These are phyloP conservation scores for Anolis apletophallus DNA, from an alignment of 2,797 vertebrate species.

Conservation along the genomic window DNA sequence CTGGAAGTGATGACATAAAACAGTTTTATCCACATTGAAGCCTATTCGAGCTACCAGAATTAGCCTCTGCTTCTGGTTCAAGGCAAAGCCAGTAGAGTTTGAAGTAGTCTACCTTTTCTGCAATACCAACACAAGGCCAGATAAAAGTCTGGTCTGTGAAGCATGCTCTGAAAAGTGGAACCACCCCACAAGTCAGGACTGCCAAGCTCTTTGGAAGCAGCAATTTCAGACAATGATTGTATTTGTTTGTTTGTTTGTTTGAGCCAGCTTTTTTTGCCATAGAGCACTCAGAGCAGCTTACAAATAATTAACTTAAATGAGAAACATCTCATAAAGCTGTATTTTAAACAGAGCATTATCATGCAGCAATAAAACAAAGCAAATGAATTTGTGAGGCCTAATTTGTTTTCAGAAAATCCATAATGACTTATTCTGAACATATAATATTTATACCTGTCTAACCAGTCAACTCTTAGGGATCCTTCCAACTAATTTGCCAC, in stretches of 20 bases:
- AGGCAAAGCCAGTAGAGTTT: not conserved
- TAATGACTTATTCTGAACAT: slow-evolving; percentile 12
- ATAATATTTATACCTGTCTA: slow-evolving; percentile 29
- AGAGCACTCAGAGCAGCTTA: slow-evolving; percentile 1
- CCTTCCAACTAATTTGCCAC: slow-evolving; percentile 14
- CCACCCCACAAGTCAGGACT: not conserved
- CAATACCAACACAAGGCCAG: too few species aligned
- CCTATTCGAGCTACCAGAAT: not conserved
- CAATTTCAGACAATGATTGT: not conserved
- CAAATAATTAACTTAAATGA: slow-evolving; percentile 15
- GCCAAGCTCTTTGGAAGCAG: not conserved
- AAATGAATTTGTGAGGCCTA: slow-evolving; percentile 8
- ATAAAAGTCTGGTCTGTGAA: not conserved
- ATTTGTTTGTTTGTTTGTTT: not conserved
- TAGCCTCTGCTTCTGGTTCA: not conserved
- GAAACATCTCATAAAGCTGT: slow-evolving; percentile 13
- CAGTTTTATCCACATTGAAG: not conserved
- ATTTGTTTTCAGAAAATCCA: slow-evolving; percentile 14
- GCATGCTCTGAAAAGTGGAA: not conserved
- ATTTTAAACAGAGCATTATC: slow-evolving; percentile 16
- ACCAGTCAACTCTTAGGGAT: not conserved
- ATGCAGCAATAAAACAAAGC: slow-evolving; percentile 16
- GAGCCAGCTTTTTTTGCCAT: not conserved
- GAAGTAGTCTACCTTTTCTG: not conserved
- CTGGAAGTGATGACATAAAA: not conserved